A percentile compares a stretch with the other conserved stretches of the same genome.
Conservation (phyloP, 1,140 invertebrate species). For the Drosophila neocordata region DNA sequence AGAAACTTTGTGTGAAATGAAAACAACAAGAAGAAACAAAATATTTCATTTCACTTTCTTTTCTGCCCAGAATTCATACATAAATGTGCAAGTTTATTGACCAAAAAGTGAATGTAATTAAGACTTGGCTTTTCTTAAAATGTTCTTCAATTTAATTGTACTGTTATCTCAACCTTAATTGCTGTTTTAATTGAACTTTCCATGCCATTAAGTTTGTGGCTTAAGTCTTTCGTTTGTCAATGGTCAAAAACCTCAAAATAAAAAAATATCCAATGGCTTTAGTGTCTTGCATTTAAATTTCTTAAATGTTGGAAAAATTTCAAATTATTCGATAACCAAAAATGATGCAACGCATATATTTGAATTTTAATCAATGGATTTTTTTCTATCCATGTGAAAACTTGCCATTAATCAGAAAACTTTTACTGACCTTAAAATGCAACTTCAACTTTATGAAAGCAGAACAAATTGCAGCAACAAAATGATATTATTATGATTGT, state of each 20-base stretch:
- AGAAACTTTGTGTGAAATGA: conserved; percentile 51
- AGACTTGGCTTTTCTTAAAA: not conserved
- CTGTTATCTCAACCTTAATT: conserved; percentile 37
- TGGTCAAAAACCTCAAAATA: conserved; percentile 43
- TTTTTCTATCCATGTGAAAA: not conserved
- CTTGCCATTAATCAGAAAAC: conserved; percentile 15
- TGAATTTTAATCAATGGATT: not conserved
- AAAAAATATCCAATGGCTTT: not conserved
- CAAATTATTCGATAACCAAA: conserved; percentile 12
- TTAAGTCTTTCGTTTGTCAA: conserved; percentile 68
- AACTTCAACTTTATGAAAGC: conserved; percentile 60
- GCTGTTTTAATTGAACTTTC: conserved; percentile 46
- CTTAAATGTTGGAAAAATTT: not conserved
- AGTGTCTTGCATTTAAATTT: conserved; percentile 24
- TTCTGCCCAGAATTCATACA: conserved; percentile 66
- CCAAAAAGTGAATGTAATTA: conserved; percentile 35
- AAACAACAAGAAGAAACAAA: too few relatives aligned
- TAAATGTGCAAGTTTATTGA: conserved; percentile 11
- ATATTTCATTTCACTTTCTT: conserved; percentile 77
- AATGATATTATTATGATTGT: conserved; percentile 24
- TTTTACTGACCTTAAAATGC: conserved; percentile 73
- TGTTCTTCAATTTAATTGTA: not conserved
- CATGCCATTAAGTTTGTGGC: conserved; percentile 60
- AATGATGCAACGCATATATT: conserved; percentile 39
- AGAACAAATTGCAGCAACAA: conserved; percentile 67